Percentiles rank a stretch among this genome's conserved stretches.
These are phyloP conservation scores for Sylvia atricapilla DNA, from an alignment of 2,113 vertebrate genomes.

Conservation along the genomic window DNA sequence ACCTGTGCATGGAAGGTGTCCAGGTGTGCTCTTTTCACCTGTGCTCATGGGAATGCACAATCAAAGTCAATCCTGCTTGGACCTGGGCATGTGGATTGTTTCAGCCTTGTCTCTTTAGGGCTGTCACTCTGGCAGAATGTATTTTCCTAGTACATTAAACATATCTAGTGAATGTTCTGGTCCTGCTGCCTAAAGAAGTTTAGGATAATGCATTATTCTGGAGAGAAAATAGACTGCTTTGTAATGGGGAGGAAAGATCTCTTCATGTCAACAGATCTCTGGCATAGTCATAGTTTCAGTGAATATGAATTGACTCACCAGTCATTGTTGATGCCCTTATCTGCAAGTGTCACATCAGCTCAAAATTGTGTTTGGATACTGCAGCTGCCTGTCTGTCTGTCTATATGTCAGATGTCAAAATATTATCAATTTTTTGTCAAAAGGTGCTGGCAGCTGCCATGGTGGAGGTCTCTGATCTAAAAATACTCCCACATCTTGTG, in stretches of 20 bases:
- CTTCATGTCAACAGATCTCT: background rate
- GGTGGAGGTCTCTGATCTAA: background rate
- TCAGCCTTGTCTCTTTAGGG: rapidly evolving
- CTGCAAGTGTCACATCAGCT: background rate
- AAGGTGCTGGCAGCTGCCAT: background rate
- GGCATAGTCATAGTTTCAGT: background rate
- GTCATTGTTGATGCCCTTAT: background rate
- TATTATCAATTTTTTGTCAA: background rate
- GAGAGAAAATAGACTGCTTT: background rate
- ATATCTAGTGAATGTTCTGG: background rate
- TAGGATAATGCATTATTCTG: background rate
- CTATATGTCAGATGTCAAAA: constrained; percentile 21
- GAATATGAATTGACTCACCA: background rate
- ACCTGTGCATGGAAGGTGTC: background rate
- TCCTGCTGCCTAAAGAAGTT: background rate
- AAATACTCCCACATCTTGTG: background rate
- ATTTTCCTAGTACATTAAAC: background rate
- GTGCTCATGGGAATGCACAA: background rate
- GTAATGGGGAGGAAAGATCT: rapidly evolving
- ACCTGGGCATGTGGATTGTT: rapidly evolving
- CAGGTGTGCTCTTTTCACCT: background rate
- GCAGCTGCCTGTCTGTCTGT: background rate
- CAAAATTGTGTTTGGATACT: background rate
- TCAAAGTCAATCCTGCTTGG: background rate
- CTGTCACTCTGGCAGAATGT: background rate